Evolutionary conservation across 2,113 vertebrate species (phyloP).

Genomic region (Pseudonaja textilis): DNA sequence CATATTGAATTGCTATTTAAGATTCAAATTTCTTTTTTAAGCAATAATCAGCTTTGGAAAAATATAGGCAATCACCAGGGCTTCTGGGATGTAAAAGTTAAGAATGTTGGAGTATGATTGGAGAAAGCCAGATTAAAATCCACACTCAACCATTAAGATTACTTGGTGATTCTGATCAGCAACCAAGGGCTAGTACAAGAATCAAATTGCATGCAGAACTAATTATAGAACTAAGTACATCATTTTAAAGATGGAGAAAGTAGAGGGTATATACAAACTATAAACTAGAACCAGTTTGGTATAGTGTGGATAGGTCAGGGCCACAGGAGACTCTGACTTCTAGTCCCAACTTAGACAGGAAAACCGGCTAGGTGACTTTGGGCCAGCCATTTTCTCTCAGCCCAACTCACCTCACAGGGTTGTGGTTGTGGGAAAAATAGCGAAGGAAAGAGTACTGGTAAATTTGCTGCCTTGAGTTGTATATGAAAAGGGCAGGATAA

Average conservation of each 20-base stretch:
- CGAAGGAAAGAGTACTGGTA: not conserved
- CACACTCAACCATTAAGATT: not conserved
- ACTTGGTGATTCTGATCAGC: not conserved
- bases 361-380: not conserved
- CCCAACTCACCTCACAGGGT: not conserved
- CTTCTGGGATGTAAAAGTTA: not conserved
- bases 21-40: not conserved
- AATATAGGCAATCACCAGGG: not conserved
- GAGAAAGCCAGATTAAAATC: not conserved
- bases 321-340: not conserved
- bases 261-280: not conserved
- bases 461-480: not conserved
- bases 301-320: not conserved
- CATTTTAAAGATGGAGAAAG: not conserved
- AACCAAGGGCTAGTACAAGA: not conserved
- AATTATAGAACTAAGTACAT: not conserved
- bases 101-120: not conserved
- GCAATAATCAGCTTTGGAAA: not conserved
- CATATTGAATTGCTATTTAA: not conserved
- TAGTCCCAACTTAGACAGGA: not conserved
- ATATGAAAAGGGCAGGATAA: not conserved
- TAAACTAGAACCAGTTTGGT: not conserved
- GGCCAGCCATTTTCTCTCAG: not conserved
- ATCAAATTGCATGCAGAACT: not conserved
- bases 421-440: not conserved